A percentile compares a stretch with the other conserved stretches of the same genome.
Evolutionary conservation across 2,888 invertebrate genomes (phyloP).

Genomic region (Vanessa cardui): DNA sequence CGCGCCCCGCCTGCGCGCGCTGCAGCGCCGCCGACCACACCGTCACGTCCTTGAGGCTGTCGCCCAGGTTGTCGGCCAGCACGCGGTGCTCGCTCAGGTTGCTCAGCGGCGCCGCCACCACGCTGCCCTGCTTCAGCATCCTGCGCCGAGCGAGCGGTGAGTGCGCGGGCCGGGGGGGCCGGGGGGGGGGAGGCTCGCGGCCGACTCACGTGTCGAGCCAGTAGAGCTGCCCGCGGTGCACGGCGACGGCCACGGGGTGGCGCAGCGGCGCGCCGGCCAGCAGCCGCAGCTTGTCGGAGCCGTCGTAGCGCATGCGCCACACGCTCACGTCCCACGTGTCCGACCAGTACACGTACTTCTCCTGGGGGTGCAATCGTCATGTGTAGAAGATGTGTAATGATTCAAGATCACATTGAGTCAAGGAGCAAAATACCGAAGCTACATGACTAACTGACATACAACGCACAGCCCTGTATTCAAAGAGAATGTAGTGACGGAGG

Average conservation of each 20-base stretch:
- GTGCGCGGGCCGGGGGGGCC: not conserved
- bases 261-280: constrained; percentile 76
- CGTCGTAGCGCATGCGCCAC: constrained; percentile 88
- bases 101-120: constrained; percentile 84
- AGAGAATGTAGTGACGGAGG: too few species aligned
- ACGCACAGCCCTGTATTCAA: too few species aligned
- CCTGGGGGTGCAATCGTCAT: constrained; percentile 46
- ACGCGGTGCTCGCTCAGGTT: constrained; percentile 83
- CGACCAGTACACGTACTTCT: constrained; percentile 90
- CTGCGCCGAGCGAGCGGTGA: constrained; percentile 42
- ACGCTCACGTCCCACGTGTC: constrained; percentile 87
- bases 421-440: too few species aligned
- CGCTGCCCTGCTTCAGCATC: constrained; percentile 81
- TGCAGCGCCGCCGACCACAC: constrained; percentile 62
- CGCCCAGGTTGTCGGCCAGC: constrained; percentile 83
- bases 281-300: constrained; percentile 79
- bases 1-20: constrained; percentile 69
- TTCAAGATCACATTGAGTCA: too few species aligned
- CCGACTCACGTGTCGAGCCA: constrained; percentile 91
- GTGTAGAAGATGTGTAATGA: too few species aligned
- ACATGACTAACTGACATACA: too few species aligned
- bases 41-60: constrained; percentile 87
- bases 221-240: constrained; percentile 85
- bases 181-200: not conserved
- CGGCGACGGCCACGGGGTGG: constrained; percentile 86